A percentile compares a stretch with the other conserved stretches of the same genome.
Conservation (phyloP, 2,113 vertebrate species). For the Vanacampus margaritifer region DNA sequence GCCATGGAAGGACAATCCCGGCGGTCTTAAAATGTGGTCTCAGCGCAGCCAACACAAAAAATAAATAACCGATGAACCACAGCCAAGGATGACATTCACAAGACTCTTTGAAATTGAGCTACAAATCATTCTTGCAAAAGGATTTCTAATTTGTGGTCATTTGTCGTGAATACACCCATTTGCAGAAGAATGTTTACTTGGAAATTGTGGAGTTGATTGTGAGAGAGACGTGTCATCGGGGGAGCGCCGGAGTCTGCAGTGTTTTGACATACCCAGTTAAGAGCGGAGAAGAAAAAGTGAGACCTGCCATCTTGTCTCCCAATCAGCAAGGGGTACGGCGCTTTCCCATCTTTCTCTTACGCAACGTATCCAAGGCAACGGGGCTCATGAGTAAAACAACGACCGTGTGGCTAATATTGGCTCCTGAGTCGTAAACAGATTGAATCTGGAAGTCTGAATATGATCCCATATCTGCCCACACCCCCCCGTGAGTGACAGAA, state of each 20-base stretch:
- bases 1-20: constrained; percentile 36
- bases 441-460: constrained; percentile 63
- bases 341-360: constrained; percentile 71
- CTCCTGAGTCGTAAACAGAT: constrained; percentile 62
- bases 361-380: constrained; percentile 78
- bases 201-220: constrained; percentile 29
- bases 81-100: constrained; percentile 34
- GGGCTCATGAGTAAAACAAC: constrained; percentile 74
- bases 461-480: constrained; percentile 65
- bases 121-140: constrained; percentile 50
- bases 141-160: constrained; percentile 37
- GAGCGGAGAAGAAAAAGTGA: constrained; percentile 33
- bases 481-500: constrained; percentile 58
- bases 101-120: constrained; percentile 47
- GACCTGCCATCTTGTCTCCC: constrained; percentile 71
- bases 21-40: constrained; percentile 36
- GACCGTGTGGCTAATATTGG: constrained; percentile 74
- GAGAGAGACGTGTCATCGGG: constrained; percentile 39
- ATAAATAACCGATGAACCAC: constrained; percentile 28
- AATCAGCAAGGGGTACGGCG: constrained; percentile 72
- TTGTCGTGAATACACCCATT: constrained; percentile 8
- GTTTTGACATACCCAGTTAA: constrained; percentile 37
- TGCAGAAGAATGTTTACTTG: constrained; percentile 13
- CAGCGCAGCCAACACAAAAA: constrained; percentile 33
- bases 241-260: constrained; percentile 15